phyloP scores from a whole-genome alignment of 2,797 vertebrate genomes.

The Chiroxiphia lanceolata region DNA sequence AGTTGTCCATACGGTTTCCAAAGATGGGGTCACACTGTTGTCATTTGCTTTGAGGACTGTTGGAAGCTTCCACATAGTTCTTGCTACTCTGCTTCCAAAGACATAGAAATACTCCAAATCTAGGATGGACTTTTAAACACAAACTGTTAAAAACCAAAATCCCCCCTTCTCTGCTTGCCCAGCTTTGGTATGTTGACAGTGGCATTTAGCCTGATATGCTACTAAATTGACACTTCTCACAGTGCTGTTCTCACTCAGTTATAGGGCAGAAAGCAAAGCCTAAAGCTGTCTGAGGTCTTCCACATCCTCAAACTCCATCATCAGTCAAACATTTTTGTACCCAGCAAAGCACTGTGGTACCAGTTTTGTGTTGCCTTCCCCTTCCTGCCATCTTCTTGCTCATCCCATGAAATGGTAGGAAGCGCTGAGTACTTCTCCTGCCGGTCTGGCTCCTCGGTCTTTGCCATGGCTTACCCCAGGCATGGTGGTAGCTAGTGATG shows the following conservation, averaged over 20 bases:
- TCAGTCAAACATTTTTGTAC: background rate
- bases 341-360: background rate
- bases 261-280: background rate
- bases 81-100: background rate
- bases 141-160: background rate
- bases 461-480: background rate
- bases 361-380: background rate
- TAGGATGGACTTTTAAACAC: background rate
- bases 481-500: background rate
- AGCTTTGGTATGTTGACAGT: background rate
- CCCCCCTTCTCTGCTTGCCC: background rate
- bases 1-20: background rate
- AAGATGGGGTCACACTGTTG: background rate
- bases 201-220: background rate
- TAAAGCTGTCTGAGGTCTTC: background rate
- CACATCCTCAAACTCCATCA: background rate
- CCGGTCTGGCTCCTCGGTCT: background rate
- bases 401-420: background rate
- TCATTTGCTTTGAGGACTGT: background rate
- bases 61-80: background rate
- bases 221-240: background rate
- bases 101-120: background rate
- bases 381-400: background rate
- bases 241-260: background rate
- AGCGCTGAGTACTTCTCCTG: background rate